Conservation (phyloP, 2,797 vertebrate genomes). For the Microctenopoma stevenorrisi region DNA sequence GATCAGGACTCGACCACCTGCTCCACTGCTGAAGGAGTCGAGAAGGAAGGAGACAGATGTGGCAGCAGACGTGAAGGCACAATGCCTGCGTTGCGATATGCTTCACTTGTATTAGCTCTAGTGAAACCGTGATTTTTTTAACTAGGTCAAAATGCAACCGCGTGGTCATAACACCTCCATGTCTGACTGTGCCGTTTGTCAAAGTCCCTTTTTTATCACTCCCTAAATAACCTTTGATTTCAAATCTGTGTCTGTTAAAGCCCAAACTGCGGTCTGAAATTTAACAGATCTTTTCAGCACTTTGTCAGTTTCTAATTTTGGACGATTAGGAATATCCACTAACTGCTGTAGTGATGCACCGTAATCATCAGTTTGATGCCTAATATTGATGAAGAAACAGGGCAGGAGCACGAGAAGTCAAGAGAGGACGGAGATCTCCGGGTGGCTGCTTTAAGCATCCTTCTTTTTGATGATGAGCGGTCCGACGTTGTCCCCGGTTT, state of each 20-base stretch:
- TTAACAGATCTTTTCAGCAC: neutral
- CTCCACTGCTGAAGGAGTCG: slow-evolving; percentile 3
- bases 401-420: neutral
- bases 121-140: neutral
- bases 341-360: neutral
- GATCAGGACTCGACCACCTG: slow-evolving; percentile 27
- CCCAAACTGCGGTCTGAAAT: slow-evolving; percentile 5
- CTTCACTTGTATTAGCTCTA: neutral
- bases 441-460: slow-evolving; percentile 56
- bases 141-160: neutral
- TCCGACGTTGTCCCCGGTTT: slow-evolving; percentile 87
- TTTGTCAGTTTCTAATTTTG: slow-evolving; percentile 14
- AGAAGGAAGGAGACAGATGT: neutral
- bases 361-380: slow-evolving; percentile 12
- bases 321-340: neutral
- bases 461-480: slow-evolving; percentile 86
- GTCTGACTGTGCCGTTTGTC: slow-evolving; percentile 17
- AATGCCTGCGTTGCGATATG: neutral
- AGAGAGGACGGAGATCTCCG: neutral
- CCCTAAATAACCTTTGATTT: slow-evolving; percentile 36
- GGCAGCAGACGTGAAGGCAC: slow-evolving; percentile 13
- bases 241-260: neutral
- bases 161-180: neutral
- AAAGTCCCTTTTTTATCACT: slow-evolving; percentile 35
- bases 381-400: neutral